Base-by-base conservation (phyloP, 2,888 invertebrate genomes). In the Brenthis ino region DNA sequence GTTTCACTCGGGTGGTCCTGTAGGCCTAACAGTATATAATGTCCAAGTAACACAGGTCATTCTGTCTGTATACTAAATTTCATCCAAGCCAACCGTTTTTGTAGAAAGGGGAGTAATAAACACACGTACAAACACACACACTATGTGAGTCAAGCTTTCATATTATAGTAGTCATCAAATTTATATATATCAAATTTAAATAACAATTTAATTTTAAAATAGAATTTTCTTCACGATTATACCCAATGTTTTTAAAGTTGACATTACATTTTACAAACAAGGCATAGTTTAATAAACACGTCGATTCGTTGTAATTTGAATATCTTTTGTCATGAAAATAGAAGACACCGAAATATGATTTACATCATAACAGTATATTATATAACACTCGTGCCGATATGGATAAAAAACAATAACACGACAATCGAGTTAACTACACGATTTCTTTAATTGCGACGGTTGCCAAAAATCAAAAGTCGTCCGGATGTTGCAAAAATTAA, bases 241-340 rank as follows among this genome's bases (percentile, higher is more conserved):
- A 57, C n/a, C 11, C 8, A 3, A 55, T 37, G 51, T 54, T 58
- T 54, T 57, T 12, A 43, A 43, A 60, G n/a, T 57, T 65, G 47
- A 58, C 43, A 43, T 14, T 6, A 6, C 53, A 12, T 58, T 53
- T 28, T 28, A 28, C 47, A 58, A 60, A 57, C 57, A 53, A 66
- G 66, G 66, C 58, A 48, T 60, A 58, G 53, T 54, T 66, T 66
- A 65, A 54, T 8, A 54, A 54, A 60, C 54, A 43, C 51, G 24
- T 13, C 43, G 54, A 54, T 47, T 54, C 58, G 43, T 57, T 24
- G 51, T 24, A 53, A 65, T 51, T 20, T 6, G 51, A 65, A 57
- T 57, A 37, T n/a, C 4, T 20, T 58, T 24, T 16, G 13, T 24
- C 8, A 58, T 47, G 20, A 24, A 20, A 48, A 47, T 8, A 13